Evolutionary conservation across 2,113 vertebrate genomes (phyloP).

Genomic region (Cygnus atratus): DNA sequence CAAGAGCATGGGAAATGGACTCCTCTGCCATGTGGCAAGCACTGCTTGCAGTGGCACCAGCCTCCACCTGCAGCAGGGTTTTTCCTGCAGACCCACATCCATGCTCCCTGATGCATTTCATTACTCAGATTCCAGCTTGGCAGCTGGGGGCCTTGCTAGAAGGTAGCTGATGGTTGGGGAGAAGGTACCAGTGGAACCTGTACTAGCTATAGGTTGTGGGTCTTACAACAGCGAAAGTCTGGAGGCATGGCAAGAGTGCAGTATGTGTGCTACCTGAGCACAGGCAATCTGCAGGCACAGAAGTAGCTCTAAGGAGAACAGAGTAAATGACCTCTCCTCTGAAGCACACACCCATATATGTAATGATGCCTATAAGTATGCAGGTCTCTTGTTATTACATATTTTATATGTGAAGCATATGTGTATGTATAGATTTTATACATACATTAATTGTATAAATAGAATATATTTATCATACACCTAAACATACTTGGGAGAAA

Average conservation of each 20-base stretch:
- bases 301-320: not conserved
- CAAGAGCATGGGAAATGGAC: rapidly evolving
- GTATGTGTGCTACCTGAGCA: rapidly evolving
- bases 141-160: not conserved
- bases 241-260: not conserved
- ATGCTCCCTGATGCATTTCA: not conserved
- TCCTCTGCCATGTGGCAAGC: not conserved
- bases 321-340: not conserved
- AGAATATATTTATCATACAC: not conserved
- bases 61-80: not conserved
- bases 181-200: not conserved
- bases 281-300: not conserved
- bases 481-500: not conserved
- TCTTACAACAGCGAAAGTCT: rapidly evolving
- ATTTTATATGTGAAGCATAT: not conserved
- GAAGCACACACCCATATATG: not conserved
- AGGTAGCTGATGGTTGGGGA: not conserved
- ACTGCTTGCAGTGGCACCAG: rapidly evolving
- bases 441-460: too few relatives aligned
- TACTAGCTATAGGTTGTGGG: too few relatives aligned
- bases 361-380: rapidly evolving
- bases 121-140: not conserved
- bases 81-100: not conserved
- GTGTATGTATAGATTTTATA: not conserved
- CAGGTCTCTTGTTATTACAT: not conserved